Evolutionary conservation across 2,797 vertebrate genomes (phyloP), one percentile per base, ranked within the genome.

Genomic region (Gadopsis bispinosus): DNA sequence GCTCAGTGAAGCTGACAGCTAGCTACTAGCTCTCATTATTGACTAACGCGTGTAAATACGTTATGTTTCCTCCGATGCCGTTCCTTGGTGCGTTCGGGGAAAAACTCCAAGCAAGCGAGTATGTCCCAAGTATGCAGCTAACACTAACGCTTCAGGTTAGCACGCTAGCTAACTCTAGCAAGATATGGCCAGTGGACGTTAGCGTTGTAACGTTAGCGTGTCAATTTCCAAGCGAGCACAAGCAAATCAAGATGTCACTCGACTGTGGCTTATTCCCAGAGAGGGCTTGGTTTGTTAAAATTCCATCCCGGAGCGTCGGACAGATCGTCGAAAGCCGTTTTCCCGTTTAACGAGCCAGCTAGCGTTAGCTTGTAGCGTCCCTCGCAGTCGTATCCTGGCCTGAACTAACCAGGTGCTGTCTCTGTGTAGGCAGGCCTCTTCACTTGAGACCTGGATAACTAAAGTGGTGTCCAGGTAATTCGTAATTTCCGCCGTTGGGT

Each of bases 21-120:
- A 82, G 75, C 89, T 77, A 89, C 93, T 94, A 93, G 89, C 89
- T 92, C 91, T 62, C 93, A 94, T 93, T 81, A 89, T 93, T 88
- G 45, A 81, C 62, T 35, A 61, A 69, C 5, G 11, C 48, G 47
- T 26, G 71, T n/a, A 64, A 89, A 80, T 73, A 39, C 9, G 37
- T 10, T 39, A 16, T 53, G 26, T 72, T 43, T 54, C 37, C 26
- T 26, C 47, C 14, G 20, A 55, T 19, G 31, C 43, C 47, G 43
- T 19, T 58, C 51, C 29, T 72, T 3, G 10, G 13, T 29, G 64
- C 76, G 39, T 82, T 76, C 6, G 7, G 62, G 26, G 26, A 26
- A 51, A 67, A 77, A 87, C 53, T 83, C 76, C 77, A 77, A 62
- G n/a, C 45, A 65, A 78, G 75, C 48, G 56, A 74, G 39, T 51